Percentiles rank a stretch among this genome's conserved stretches.
Conservation (phyloP, 2,113 vertebrate species). For the Deroptyus accipitrinus region DNA sequence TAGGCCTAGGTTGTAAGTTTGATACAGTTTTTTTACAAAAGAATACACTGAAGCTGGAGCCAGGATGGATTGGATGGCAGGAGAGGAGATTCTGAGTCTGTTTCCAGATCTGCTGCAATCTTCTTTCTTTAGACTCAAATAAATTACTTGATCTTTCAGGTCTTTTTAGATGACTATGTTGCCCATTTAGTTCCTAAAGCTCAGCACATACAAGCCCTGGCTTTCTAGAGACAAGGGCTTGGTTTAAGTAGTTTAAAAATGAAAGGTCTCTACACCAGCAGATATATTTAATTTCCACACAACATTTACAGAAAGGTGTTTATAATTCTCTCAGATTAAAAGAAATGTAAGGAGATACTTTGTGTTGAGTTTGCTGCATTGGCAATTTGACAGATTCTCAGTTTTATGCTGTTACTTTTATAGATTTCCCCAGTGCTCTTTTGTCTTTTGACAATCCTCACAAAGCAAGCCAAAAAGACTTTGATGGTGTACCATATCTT, state of each 20-base stretch:
- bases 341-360: neutral
- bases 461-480: neutral
- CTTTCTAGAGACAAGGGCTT: neutral
- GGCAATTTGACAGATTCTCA: neutral
- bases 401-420: neutral
- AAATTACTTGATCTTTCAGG: neutral
- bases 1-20: neutral
- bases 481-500: neutral
- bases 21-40: neutral
- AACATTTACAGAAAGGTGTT: neutral
- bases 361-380: neutral
- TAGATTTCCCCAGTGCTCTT: neutral
- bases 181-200: neutral
- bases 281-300: neutral
- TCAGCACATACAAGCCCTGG: neutral
- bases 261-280: neutral
- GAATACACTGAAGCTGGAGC: neutral
- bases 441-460: neutral
- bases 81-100: neutral
- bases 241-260: neutral
- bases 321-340: neutral
- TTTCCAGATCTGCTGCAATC: neutral
- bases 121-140: neutral
- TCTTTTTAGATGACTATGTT: neutral
- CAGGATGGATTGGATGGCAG: neutral